Base-by-base conservation (phyloP, 2,888 invertebrate genomes). In the Trypoxylon attenuatum region DNA sequence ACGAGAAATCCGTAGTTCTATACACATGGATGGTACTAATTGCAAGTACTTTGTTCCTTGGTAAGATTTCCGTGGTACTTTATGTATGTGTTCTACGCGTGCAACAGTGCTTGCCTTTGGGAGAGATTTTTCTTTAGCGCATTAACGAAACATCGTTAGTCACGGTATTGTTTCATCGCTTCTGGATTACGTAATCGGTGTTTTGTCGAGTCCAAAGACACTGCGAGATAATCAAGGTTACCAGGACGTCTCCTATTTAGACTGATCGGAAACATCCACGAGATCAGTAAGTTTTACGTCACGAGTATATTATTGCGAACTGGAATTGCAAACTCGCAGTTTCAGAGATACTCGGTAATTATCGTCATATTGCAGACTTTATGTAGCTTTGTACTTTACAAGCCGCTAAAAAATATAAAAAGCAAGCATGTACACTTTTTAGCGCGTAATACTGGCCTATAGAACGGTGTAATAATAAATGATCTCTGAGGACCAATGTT, bases 191-290 rank as follows among this genome's bases (percentile, higher is more conserved):
- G 23, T 42, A 69, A 72, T 56, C 39, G 13, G n/a, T 8, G 41
- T 49, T 57, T 51, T 54, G 33, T 22, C n/a, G 15, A 10, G 15
- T 27, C 16, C 29, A 62, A 41, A 56, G 52, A 3, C 23, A 45
- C 10, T 6, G 42, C 6, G 29, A 43, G 19, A 25, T 15, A 23
- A 53, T 50, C 51, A 69, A 72, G 66, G 63, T 64, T 47, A 49
- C 15, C 39, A 22, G 39, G 42, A 27, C 27, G 54, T 42, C 21
- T 47, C 29, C 58, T 45, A 39, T 39, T 38, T 22, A 13, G 16
- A 0, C 2, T 16, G 10, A 15, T 6, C 22, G 23, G 10, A 53
- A 56, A 46, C 15, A 27, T 53, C n/a, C 27, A 5, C 4, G n/a
- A 18, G 15, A 16, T 15, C 43, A 43, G 21, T 16, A 29, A 10